Base-by-base conservation (phyloP, 1,140 invertebrate genomes). In the Samia ricini region DNA sequence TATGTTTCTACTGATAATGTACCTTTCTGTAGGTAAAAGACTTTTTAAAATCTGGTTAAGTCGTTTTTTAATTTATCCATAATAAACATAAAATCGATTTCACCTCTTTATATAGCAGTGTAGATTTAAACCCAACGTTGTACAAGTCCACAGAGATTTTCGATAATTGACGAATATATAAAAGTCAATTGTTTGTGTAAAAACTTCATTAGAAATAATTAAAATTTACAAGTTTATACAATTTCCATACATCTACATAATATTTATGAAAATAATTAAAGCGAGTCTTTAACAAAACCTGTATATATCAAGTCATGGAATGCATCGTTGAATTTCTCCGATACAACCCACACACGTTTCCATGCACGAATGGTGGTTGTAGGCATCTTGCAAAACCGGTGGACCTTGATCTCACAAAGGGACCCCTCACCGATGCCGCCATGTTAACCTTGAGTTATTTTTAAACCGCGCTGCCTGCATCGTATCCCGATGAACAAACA, bases 361-460 rank as follows among this genome's bases (percentile, higher is more conserved):
- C 69, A 66, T 56, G 75, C 66, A 75, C 71, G 72, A 68, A 61
- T 73, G 71, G 73, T 72, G 72, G 63, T 71, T 79, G 77, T 74
- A 76, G 61, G 77, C 74, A 83, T 84, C 83, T 83, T 75, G 79
- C 72, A 68, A 69, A 88, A 89, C 85, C 85, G 77, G 87, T 87
- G 79, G 82, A 74, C 87, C 87, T 89, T 89, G 87, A 84, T 85
- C 76, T 82, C 63, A 84, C 85, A 84, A 88, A 88, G 82, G 85
- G 79, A 89, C 85, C 85, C 59, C 85, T 85, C 79, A 66, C 69
- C 69, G 71, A 74, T 74, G 72, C 77, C 73, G 77, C 60, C 79
- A 71, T 67, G 79, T 75, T 88, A 88, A 85, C 87, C 87, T 88
- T 89, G 84, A 69, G 85, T 86, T 89, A 89, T 89, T 89, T 89